Percentiles rank a stretch among this genome's conserved stretches.
Conservation (phyloP, 2,888 invertebrate genomes). For the Lymantria dispar region DNA sequence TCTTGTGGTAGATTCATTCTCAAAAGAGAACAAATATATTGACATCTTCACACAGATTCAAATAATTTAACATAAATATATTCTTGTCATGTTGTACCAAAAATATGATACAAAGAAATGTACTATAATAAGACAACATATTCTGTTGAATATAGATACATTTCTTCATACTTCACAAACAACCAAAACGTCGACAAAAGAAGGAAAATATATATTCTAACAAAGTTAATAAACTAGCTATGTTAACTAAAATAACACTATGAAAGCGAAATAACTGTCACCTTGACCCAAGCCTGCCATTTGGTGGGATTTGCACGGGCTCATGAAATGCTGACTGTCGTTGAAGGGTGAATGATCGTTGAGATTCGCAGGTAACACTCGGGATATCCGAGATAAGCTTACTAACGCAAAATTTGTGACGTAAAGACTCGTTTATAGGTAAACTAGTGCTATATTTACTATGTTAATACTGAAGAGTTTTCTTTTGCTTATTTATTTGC, state of each 20-base stretch:
- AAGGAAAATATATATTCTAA: background rate
- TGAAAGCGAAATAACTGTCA: background rate
- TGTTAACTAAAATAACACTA: background rate
- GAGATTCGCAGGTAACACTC: background rate
- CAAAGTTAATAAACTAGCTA: background rate
- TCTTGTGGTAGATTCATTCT: too few species aligned
- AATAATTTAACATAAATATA: too few species aligned
- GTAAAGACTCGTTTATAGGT: background rate
- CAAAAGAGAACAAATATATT: too few species aligned
- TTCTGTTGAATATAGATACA: too few species aligned
- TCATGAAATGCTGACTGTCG: background rate
- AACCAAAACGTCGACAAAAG: too few species aligned
- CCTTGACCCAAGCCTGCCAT: background rate
- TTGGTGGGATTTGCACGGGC: background rate
- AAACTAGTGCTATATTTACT: background rate
- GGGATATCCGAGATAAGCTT: background rate
- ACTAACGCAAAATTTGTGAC: background rate
- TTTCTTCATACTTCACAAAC: too few species aligned
- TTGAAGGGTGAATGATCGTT: slow-evolving; percentile 2
- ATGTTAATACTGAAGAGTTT: too few species aligned
- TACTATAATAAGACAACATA: too few species aligned
- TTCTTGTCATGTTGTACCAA: too few species aligned
- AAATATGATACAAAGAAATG: too few species aligned
- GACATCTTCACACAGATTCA: too few species aligned
- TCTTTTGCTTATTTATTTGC: too few species aligned